Percentiles rank a stretch among this genome's conserved stretches.
phyloP scores from a whole-genome alignment of 2,888 invertebrate species.

The Limenitis camilla region DNA sequence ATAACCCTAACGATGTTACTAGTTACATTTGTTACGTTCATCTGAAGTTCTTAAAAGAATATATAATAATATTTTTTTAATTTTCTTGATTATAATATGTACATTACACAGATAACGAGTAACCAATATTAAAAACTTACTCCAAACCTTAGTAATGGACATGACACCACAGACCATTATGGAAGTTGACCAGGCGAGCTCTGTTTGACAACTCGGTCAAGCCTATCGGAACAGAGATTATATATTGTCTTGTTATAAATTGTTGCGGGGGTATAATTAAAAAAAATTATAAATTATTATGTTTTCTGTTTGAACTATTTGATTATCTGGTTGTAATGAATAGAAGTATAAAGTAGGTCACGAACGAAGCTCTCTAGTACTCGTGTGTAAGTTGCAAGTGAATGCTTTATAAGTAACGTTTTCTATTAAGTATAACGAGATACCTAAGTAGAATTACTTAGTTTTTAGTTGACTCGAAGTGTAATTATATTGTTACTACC shows the following conservation, averaged over 20 bases:
- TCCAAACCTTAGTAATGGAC: too few relatives aligned
- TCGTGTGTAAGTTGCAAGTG: not conserved
- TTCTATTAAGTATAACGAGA: not conserved
- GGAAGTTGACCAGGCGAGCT: too few relatives aligned
- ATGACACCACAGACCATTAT: too few relatives aligned
- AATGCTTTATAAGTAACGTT: not conserved
- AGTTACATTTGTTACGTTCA: conserved; percentile 8
- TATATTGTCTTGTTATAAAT: too few relatives aligned
- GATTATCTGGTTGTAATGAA: not conserved
- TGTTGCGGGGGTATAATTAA: too few relatives aligned
- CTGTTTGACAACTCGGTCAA: too few relatives aligned
- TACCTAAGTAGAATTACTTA: not conserved
- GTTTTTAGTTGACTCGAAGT: not conserved
- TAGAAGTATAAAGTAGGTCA: not conserved
- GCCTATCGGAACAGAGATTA: too few relatives aligned
- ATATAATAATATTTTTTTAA: too few relatives aligned
- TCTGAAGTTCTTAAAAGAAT: conserved; percentile 6
- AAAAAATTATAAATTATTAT: too few relatives aligned
- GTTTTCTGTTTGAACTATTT: not conserved
- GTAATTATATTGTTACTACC: not conserved
- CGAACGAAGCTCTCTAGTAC: not conserved
- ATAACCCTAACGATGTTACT: conserved; percentile 49
- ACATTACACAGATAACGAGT: too few relatives aligned
- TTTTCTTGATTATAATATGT: too few relatives aligned
- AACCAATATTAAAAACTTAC: too few relatives aligned